phyloP scores from a whole-genome alignment of 2,797 vertebrate species.

The Lindbergichthys nudifrons region DNA sequence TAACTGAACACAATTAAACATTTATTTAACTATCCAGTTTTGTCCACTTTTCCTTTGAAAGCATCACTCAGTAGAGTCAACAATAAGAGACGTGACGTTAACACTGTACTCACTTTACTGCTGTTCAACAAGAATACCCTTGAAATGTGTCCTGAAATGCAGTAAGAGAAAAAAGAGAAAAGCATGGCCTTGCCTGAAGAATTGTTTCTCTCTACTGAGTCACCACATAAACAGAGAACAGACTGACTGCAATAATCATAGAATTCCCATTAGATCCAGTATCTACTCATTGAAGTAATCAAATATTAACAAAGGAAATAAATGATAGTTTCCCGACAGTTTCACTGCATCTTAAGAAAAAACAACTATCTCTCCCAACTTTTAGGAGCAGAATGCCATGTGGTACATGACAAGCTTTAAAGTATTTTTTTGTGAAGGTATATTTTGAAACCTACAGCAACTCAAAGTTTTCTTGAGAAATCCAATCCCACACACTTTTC shows the following conservation, averaged over 20 bases:
- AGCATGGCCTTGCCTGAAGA: slow-evolving; percentile 23
- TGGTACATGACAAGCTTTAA: neutral
- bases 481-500: neutral
- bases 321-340: slow-evolving; percentile 11
- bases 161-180: neutral
- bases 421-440: neutral
- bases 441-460: neutral
- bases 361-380: neutral
- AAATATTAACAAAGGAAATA: slow-evolving; percentile 35
- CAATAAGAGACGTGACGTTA: slow-evolving; percentile 12
- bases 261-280: slow-evolving; percentile 33
- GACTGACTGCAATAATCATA: slow-evolving; percentile 44
- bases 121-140: slow-evolving; percentile 15
- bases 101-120: neutral
- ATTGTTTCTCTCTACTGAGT: slow-evolving; percentile 39
- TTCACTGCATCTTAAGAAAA: neutral
- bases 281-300: slow-evolving; percentile 23
- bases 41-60: too few species aligned
- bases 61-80: slow-evolving; percentile 5
- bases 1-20: too few species aligned
- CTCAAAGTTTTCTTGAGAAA: too few species aligned
- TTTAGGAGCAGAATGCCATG: neutral
- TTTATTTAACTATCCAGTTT: too few species aligned
- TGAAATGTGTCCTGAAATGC: slow-evolving; percentile 27
- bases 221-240: slow-evolving; percentile 44